A percentile compares a stretch with the other conserved stretches of the same genome.
These are phyloP conservation scores for Columba livia DNA, from an alignment of 2,113 vertebrate genomes.

Conservation along the genomic window DNA sequence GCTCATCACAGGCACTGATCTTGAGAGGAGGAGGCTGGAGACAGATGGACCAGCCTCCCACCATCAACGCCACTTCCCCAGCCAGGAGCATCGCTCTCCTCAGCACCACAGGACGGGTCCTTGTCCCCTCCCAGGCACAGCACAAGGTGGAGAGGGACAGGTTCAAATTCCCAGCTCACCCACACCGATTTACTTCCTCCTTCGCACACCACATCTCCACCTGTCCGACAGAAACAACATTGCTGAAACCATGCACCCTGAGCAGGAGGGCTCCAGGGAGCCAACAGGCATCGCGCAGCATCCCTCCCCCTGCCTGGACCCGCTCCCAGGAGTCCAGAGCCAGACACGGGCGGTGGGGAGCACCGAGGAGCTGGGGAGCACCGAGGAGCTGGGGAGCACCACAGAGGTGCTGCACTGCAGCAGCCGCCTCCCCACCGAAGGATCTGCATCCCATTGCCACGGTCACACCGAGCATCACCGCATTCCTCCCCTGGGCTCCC, in stretches of 20 bases:
- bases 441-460: fast-evolving
- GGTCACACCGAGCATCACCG: fast-evolving
- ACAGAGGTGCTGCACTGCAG: neutral
- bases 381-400: too few species aligned
- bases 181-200: neutral
- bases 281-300: neutral
- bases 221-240: fast-evolving
- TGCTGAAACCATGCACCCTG: neutral
- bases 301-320: neutral
- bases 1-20: fast-evolving
- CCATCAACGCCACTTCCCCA: too few species aligned
- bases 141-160: fast-evolving
- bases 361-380: neutral
- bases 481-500: neutral
- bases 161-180: neutral
- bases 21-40: neutral
- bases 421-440: neutral
- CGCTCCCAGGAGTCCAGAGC: fast-evolving
- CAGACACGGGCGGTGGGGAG: fast-evolving
- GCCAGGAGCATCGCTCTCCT: neutral
- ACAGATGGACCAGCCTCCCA: neutral
- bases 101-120: fast-evolving
- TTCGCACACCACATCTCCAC: neutral
- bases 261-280: neutral
- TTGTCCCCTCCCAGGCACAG: neutral